Evolutionary conservation across 1,140 invertebrate genomes (phyloP).

Genomic region (Heliconius himera): DNA sequence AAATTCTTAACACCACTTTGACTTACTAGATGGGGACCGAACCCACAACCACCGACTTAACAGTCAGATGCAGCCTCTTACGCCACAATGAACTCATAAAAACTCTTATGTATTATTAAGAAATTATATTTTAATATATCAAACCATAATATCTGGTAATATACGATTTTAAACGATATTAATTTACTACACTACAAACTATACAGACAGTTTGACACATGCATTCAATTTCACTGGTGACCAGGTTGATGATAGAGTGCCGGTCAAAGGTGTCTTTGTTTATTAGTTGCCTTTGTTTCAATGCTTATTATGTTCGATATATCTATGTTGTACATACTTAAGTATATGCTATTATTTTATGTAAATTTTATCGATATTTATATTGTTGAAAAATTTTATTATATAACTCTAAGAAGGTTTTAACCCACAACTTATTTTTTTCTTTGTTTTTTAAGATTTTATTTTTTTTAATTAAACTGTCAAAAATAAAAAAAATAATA

Average conservation of each 20-base stretch:
- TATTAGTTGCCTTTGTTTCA: slow-evolving; percentile 27
- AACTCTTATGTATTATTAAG: neutral
- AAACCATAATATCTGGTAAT: neutral
- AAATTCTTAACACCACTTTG: too few species aligned
- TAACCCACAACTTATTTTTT: too few species aligned
- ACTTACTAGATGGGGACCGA: too few species aligned
- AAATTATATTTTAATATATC: neutral
- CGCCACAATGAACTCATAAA: neutral
- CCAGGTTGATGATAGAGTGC: slow-evolving; percentile 18
- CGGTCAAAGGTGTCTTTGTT: slow-evolving; percentile 29
- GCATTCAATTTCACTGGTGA: slow-evolving; percentile 22
- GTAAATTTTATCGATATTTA: too few species aligned
- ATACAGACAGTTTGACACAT: slow-evolving; percentile 14
- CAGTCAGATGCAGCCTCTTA: too few species aligned
- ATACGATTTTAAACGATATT: neutral
- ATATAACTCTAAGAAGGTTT: too few species aligned
- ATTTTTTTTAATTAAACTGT: too few species aligned
- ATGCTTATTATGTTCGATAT: neutral
- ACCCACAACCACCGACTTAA: too few species aligned
- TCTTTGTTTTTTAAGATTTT: too few species aligned
- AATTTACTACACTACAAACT: neutral
- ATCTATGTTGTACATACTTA: neutral
- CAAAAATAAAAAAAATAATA: too few species aligned
- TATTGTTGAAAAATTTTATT: too few species aligned
- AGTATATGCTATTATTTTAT: too few species aligned